These are phyloP conservation scores for Enteromius viviparus DNA, from an alignment of 2,797 vertebrate genomes.

Conservation along the genomic window DNA sequence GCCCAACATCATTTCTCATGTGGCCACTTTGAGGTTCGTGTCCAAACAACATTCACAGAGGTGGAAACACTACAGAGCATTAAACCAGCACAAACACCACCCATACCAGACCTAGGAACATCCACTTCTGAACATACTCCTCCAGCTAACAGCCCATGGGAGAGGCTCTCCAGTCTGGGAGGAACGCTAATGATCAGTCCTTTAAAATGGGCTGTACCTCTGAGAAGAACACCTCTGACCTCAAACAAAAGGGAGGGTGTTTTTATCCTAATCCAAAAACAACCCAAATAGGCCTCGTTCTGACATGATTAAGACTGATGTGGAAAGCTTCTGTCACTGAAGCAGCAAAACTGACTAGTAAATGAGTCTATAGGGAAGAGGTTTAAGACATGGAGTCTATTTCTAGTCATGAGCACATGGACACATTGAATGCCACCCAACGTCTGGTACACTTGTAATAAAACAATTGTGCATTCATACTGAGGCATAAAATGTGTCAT, in stretches of 20 bases:
- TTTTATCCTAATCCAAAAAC: conserved; percentile 42
- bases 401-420: background rate
- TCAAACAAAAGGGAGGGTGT: conserved; percentile 15
- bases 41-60: conserved; percentile 29
- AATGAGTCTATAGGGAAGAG: conserved; percentile 8
- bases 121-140: conserved; percentile 1
- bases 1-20: conserved; percentile 20
- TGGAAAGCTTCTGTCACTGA: conserved; percentile 32
- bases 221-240: conserved; percentile 47
- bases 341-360: background rate
- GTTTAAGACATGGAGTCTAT: background rate
- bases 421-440: conserved; percentile 13
- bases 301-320: conserved; percentile 51
- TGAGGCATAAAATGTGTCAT: background rate
- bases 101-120: conserved; percentile 17
- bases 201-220: conserved; percentile 34
- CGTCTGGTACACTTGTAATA: background rate
- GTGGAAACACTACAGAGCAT: background rate
- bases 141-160: conserved; percentile 18
- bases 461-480: background rate
- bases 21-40: conserved; percentile 23
- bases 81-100: conserved; percentile 24
- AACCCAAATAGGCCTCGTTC: conserved; percentile 19
- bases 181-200: conserved; percentile 32
- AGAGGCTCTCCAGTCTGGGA: conserved; percentile 29